A percentile compares a stretch with the other conserved stretches of the same genome.
These are phyloP conservation scores for Caerostris extrusa DNA, from an alignment of 1,140 invertebrate species.

Conservation along the genomic window DNA sequence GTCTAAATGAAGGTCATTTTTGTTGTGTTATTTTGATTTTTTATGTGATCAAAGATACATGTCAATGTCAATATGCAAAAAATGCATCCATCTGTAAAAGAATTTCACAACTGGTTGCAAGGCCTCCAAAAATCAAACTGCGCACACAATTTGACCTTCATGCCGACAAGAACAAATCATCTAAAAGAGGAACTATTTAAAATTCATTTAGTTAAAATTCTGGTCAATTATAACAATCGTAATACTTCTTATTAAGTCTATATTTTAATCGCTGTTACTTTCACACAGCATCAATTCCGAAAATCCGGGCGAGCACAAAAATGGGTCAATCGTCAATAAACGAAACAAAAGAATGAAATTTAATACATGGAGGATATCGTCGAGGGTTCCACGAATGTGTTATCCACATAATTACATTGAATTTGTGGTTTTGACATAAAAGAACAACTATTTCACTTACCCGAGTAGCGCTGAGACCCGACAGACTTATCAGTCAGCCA, in stretches of 20 bases:
- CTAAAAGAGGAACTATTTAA: not conserved
- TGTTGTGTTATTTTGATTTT: not conserved
- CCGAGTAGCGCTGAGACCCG: constrained; percentile 75
- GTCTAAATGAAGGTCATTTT: not conserved
- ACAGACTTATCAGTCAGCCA: constrained; percentile 76
- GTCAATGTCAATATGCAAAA: constrained; percentile 79
- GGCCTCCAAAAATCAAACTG: not conserved
- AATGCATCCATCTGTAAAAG: constrained; percentile 16
- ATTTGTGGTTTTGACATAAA: not conserved
- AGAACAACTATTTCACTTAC: constrained; percentile 28
- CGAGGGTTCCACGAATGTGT: not conserved
- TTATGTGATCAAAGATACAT: not conserved
- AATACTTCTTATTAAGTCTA: too few relatives aligned
- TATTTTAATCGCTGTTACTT: too few relatives aligned
- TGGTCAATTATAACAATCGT: too few relatives aligned
- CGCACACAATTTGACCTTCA: constrained; percentile 28
- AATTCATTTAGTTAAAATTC: not conserved
- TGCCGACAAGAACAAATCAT: not conserved
- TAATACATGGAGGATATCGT: not conserved
- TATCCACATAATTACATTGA: not conserved
- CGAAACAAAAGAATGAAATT: not conserved
- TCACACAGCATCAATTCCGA: not conserved
- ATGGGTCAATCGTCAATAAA: not conserved
- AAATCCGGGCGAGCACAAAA: not conserved
- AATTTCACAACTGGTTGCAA: constrained; percentile 46